Evolutionary conservation across 1,140 invertebrate genomes (phyloP).

Genomic region (Drosophila nikananu): DNA sequence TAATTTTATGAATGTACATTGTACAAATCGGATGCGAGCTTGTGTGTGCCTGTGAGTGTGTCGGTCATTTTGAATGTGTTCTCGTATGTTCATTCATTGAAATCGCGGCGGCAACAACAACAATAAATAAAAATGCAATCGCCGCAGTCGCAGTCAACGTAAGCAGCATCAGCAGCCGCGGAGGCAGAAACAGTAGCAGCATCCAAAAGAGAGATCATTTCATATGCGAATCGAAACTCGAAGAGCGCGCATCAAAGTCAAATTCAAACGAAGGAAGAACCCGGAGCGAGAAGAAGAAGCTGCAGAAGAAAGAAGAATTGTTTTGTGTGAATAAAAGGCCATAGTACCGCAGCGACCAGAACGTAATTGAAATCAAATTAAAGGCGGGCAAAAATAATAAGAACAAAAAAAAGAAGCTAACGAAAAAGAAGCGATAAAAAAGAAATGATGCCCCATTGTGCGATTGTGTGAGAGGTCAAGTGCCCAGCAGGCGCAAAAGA

Average conservation of each 20-base stretch:
- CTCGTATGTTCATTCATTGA: slow-evolving; percentile 72
- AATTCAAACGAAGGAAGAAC: slow-evolving; percentile 63
- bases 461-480: slow-evolving; percentile 68
- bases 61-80: slow-evolving; percentile 18
- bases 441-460: slow-evolving; percentile 81
- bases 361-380: slow-evolving; percentile 83
- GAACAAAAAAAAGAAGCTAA: slow-evolving; percentile 18
- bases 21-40: slow-evolving; percentile 53
- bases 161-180: slow-evolving; percentile 18
- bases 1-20: slow-evolving; percentile 74
- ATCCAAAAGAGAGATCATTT: slow-evolving; percentile 69
- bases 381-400: slow-evolving; percentile 65
- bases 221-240: slow-evolving; percentile 79
- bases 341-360: slow-evolving; percentile 23
- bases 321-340: slow-evolving; percentile 59
- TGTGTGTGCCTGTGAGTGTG: slow-evolving; percentile 30
- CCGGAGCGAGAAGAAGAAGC: slow-evolving; percentile 27
- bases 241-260: slow-evolving; percentile 79
- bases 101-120: slow-evolving; percentile 49
- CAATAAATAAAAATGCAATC: slow-evolving; percentile 69
- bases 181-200: slow-evolving; percentile 39
- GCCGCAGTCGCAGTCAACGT: slow-evolving; percentile 47
- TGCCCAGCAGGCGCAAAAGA: slow-evolving; percentile 24
- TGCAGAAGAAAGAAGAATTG: slow-evolving; percentile 47
- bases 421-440: slow-evolving; percentile 71